Conservation (phyloP, 2,888 invertebrate species). For the Galeruca laticollis region DNA sequence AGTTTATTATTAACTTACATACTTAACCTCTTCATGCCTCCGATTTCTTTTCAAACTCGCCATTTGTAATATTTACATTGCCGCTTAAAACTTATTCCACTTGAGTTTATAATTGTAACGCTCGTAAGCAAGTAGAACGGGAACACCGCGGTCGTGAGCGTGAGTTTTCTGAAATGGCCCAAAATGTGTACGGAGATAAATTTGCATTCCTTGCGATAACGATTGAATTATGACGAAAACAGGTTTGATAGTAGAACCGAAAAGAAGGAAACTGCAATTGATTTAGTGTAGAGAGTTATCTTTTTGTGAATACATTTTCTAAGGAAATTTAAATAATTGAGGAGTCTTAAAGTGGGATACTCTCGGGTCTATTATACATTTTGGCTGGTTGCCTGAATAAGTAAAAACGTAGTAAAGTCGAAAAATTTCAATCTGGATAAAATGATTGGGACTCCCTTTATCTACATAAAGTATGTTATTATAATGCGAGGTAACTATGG, state of each 20-base stretch:
- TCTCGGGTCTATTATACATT: constrained; percentile 32
- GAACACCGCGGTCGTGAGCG: too few species aligned
- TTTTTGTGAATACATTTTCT: constrained; percentile 33
- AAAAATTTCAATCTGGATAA: constrained; percentile 28
- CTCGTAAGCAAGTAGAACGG: too few species aligned
- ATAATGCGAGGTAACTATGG: constrained; percentile 2
- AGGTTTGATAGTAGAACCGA: constrained; percentile 27
- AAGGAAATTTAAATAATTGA: constrained; percentile 36
- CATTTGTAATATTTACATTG: too few species aligned
- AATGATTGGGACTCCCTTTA: constrained; percentile 11
- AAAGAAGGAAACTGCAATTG: constrained; percentile 40
- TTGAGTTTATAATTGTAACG: too few species aligned
- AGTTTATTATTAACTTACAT: too few species aligned
- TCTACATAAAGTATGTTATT: constrained; percentile 13
- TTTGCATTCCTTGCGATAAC: constrained; percentile 38
- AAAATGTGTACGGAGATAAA: constrained; percentile 28
- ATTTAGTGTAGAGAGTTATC: constrained; percentile 39
- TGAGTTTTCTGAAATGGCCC: constrained; percentile 26
- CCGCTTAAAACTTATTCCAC: too few species aligned
- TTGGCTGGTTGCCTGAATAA: constrained; percentile 23
- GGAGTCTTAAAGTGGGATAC: constrained; percentile 32
- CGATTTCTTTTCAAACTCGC: too few species aligned
- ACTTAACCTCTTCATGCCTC: too few species aligned
- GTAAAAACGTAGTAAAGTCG: constrained; percentile 21
- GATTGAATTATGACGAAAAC: constrained; percentile 41